These are phyloP conservation scores for Puma concolor DNA, from an alignment of 2,113 vertebrate genomes.

Conservation along the genomic window DNA sequence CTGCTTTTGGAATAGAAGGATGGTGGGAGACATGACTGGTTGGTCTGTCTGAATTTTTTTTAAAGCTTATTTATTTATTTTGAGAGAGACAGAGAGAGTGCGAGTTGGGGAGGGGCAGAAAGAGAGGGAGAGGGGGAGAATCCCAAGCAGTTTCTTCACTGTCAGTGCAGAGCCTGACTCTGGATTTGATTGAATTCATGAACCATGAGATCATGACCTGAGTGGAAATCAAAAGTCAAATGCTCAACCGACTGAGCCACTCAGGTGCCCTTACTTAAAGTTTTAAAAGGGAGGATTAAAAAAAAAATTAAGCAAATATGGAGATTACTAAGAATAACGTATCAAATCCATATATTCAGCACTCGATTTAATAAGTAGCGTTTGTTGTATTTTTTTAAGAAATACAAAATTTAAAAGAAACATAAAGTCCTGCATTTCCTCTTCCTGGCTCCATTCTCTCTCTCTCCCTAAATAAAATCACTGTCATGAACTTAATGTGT, in stretches of 20 bases:
- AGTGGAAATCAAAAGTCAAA: no score
- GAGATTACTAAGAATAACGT: neutral
- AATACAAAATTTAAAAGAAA: conserved; percentile 23
- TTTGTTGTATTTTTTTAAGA: neutral
- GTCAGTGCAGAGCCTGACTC: no score
- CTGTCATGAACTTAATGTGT: neutral
- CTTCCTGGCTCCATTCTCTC: neutral
- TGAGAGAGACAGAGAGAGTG: no score
- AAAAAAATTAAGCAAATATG: neutral
- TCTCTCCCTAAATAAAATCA: neutral
- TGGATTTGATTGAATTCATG: no score
- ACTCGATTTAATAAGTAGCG: neutral
- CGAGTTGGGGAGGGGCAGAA: no score
- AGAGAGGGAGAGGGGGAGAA: no score
- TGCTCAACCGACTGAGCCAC: no score
- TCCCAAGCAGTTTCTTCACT: no score
- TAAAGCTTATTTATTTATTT: no score
- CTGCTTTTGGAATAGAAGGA: neutral
- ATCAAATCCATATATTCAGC: neutral
- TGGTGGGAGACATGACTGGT: neutral
- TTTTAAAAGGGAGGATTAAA: neutral
- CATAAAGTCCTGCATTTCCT: neutral
- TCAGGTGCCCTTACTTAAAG: neutral
- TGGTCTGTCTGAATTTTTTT: neutral
- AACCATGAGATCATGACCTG: no score